Evolutionary conservation across 2,888 invertebrate genomes (phyloP), one percentile per base, ranked within the genome.

Genomic region (Morpho achilles): DNA sequence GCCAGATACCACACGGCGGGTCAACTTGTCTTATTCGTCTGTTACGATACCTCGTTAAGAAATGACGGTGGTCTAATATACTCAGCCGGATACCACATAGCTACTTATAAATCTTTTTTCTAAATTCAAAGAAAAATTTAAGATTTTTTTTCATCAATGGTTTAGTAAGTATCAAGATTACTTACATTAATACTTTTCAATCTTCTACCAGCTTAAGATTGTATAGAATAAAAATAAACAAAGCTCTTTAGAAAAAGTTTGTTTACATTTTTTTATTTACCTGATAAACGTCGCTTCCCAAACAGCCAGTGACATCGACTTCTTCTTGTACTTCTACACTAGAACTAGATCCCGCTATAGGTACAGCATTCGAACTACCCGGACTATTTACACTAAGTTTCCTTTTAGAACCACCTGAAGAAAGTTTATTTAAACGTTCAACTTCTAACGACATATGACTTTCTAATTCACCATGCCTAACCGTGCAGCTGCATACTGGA

Each of bases 401-500:
- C 41, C 88, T 75, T 61, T 88, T 90, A 7, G 79, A 73, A 51
- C 79, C 75, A 56, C 74, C 75, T 61, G 67, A 67, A 0, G 88
- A 83, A 8, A 89, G 59, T 59, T 89, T 89, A 43, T 84, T 82
- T 41, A 89, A 65, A 54, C 83, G 76, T 8, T 88, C 88, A 65
- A 97, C 91, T 87, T 98, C 98, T 62, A 95, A 91, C 51, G 93
- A 86, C 66, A 96, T 93, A 84, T 98, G 98, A 39, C 94, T 91
- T 68, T 96, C 96, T n/a, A 97, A 88, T 80, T 98, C 98, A 1
- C 94, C 94, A 2, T 94, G 93, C 51, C 97, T 91, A 48, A 98
- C 92, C 3, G 97, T 96, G 62, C 96, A 93, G 64, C 97, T 95
- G 80, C 98, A 98, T 1, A 96, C 95, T 0, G 98, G 98, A 80